Conservation (phyloP, 2,888 invertebrate species). For the Cylindroiulus punctatus region DNA sequence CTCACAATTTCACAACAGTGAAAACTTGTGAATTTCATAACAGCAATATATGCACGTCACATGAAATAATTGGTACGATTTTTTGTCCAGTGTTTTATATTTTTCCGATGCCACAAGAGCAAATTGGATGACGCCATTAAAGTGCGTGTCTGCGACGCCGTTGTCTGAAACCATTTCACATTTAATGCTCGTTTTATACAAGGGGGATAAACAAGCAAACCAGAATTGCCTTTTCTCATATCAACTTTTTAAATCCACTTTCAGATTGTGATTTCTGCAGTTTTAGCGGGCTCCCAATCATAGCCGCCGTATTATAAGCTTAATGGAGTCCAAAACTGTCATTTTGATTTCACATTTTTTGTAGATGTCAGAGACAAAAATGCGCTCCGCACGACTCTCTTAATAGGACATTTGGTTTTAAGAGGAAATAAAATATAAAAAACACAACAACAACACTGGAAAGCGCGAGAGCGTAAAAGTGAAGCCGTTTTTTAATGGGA, state of each 20-base stretch:
- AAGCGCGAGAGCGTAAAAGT: background rate
- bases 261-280: slow-evolving; percentile 32
- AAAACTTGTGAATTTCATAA: background rate
- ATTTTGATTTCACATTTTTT: slow-evolving; percentile 26
- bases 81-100: background rate
- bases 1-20: no score
- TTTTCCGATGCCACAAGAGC: background rate
- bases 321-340: slow-evolving; percentile 32
- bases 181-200: slow-evolving; percentile 26
- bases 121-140: slow-evolving; percentile 32
- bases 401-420: slow-evolving; percentile 32
- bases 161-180: slow-evolving; percentile 25
- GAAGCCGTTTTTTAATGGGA: slow-evolving; percentile 32
- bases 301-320: slow-evolving; percentile 7
- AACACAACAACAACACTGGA: background rate
- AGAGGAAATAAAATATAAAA: slow-evolving; percentile 32
- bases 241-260: slow-evolving; percentile 30
- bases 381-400: background rate
- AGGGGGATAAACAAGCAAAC: slow-evolving; percentile 26
- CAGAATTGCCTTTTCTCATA: slow-evolving; percentile 32
- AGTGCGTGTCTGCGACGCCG: background rate
- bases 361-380: slow-evolving; percentile 20
- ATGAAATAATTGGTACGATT: background rate
- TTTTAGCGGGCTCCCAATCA: slow-evolving; percentile 18
- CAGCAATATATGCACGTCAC: background rate